These are phyloP conservation scores for Amphibalanus amphitrite DNA, from an alignment of 1,140 invertebrate genomes.

Conservation along the genomic window DNA sequence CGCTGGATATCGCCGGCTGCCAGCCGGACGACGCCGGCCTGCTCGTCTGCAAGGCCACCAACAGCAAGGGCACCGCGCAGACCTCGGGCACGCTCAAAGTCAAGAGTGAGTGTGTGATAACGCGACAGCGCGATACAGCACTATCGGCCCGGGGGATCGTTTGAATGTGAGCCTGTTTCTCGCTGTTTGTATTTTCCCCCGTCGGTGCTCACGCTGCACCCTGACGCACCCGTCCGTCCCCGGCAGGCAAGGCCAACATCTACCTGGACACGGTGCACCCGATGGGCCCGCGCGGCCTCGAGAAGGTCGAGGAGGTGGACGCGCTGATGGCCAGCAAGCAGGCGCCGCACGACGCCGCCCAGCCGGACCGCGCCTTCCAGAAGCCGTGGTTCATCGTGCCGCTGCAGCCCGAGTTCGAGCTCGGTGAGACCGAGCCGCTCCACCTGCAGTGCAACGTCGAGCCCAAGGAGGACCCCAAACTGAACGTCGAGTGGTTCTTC, in stretches of 20 bases:
- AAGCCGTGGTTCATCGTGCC: constrained; percentile 78
- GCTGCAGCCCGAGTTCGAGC: constrained; percentile 54
- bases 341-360: constrained; percentile 39
- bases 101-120: constrained; percentile 11
- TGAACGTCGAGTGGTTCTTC: constrained; percentile 88
- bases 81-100: constrained; percentile 60
- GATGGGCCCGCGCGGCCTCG: constrained; percentile 59
- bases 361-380: constrained; percentile 50
- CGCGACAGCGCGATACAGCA: no score
- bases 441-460: constrained; percentile 86
- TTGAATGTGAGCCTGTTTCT: no score
- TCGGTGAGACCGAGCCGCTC: constrained; percentile 76
- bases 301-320: constrained; percentile 39
- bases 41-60: constrained; percentile 75
- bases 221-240: no score
- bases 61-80: constrained; percentile 45
- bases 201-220: no score
- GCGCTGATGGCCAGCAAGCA: constrained; percentile 26
- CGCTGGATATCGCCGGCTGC: constrained; percentile 68
- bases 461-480: constrained; percentile 88
- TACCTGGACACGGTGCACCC: constrained; percentile 73
- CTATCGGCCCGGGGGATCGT: no score
- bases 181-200: no score
- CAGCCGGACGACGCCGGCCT: constrained; percentile 87
- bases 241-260: constrained; percentile 42